Conservation (phyloP, 2,113 vertebrate genomes). For the Axis porcinus region DNA sequence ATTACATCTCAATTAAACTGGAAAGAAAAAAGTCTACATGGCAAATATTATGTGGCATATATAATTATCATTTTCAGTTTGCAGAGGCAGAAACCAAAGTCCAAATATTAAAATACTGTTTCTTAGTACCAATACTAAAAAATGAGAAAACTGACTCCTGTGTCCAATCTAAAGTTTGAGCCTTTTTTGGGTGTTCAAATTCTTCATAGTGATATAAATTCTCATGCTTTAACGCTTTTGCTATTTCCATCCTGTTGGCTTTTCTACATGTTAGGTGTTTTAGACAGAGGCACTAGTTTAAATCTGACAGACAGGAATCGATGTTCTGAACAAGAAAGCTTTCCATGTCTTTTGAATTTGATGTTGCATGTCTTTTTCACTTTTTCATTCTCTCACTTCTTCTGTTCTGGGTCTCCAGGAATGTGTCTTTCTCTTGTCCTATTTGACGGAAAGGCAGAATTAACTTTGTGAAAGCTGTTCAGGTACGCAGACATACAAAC, state of each 20-base stretch:
- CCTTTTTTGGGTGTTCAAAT: not conserved
- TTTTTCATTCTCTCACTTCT: not conserved
- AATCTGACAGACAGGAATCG: not conserved
- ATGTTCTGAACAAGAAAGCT: not conserved
- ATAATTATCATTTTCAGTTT: not conserved
- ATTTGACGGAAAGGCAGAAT: conserved; percentile 20
- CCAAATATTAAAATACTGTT: not conserved
- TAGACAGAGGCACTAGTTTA: not conserved
- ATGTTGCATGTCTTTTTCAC: not conserved
- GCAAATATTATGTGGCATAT: not conserved
- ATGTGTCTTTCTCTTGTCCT: conserved; percentile 21
- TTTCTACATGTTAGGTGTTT: not conserved
- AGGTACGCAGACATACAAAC: not conserved
- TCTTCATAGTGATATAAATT: not conserved
- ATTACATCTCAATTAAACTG: not conserved
- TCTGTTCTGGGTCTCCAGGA: not conserved
- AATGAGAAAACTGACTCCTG: not conserved
- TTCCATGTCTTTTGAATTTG: not conserved
- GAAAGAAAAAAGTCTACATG: not conserved
- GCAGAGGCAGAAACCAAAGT: not conserved
- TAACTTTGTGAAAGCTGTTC: conserved; percentile 41
- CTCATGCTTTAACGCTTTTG: not conserved
- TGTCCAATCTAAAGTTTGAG: not conserved
- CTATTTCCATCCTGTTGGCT: not conserved
- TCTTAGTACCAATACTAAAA: not conserved